Conservation (phyloP, 2,113 vertebrate genomes). For the Excalfactoria chinensis region DNA sequence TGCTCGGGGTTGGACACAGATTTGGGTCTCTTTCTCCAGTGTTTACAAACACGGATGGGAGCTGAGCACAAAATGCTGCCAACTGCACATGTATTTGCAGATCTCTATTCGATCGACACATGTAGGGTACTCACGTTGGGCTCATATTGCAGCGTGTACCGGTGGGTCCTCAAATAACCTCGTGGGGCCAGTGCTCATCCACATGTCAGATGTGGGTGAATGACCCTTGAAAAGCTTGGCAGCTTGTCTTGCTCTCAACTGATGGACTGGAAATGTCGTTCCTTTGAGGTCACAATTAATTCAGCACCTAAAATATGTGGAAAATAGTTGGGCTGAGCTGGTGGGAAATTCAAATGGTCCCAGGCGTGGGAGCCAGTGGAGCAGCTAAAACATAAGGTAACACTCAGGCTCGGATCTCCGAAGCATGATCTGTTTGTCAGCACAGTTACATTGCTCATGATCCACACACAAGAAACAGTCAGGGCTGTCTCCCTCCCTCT, state of each 20-base stretch:
- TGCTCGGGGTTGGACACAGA: slow-evolving; percentile 71
- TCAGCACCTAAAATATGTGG: slow-evolving; percentile 33
- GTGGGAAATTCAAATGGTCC: slow-evolving; percentile 27
- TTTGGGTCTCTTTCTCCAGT: slow-evolving; percentile 69
- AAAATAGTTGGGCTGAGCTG: not conserved
- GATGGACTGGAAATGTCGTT: not conserved
- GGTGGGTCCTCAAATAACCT: slow-evolving; percentile 26
- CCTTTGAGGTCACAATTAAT: slow-evolving; percentile 10
- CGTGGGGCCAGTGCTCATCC: not conserved
- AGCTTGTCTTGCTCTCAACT: slow-evolving; percentile 11
- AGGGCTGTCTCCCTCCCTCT: not conserved
- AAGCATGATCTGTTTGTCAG: slow-evolving; percentile 34
- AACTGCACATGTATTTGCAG: slow-evolving; percentile 54
- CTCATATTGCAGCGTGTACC: not conserved
- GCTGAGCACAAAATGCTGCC: slow-evolving; percentile 52
- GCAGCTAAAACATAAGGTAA: slow-evolving; percentile 53
- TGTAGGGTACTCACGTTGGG: not conserved
- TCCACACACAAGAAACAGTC: not conserved
- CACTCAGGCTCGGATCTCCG: not conserved
- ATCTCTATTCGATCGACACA: slow-evolving; percentile 2
- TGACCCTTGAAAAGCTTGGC: not conserved
- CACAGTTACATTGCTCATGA: not conserved
- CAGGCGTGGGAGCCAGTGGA: not conserved
- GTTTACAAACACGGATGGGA: slow-evolving; percentile 76
- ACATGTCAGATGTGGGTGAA: not conserved